Evolutionary conservation across 2,888 invertebrate species (phyloP), one percentile per base, ranked within the genome.

Genomic region (Amblyjoppa fuscipennis): DNA sequence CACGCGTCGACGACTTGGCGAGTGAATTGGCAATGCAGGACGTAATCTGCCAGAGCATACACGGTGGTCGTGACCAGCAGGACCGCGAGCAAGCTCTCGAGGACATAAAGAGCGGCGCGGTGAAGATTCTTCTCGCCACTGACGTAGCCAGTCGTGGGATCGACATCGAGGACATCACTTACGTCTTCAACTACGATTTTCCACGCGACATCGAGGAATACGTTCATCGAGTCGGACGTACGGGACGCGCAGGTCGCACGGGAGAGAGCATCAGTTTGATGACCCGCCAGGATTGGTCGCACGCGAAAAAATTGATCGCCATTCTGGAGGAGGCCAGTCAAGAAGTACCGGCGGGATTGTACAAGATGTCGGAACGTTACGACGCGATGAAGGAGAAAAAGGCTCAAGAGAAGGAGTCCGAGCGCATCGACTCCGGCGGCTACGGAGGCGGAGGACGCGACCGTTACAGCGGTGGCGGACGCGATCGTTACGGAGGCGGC

Each of bases 191-290:
- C 94, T 98, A 96, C 90, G 99, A 99, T 94, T 99, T 99, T 91
- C 99, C 99, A 0, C 96, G 97, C 20, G 98, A 98, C 91, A 98
- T 99, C 90, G 99, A 99, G 93, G 99, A 99, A 91, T 99, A 99
- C 94, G 98, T 98, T 0, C 99, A 99, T 93, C 96, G 99, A 85
- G 98, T 99, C n/a, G 99, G 99, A 0, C 96, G 99, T 84, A 99
- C 99, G 0, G 99, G 99, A 0, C 96, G 99, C 82, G 99, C 99
- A 20, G 99, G 99, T 20, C 96, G 96, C 84, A 96, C 96, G 0
- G 99, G 99, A 0, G 96, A 96, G 76, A 97, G 98, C 0, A 96
- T 99, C 51, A 97, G 98, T 78, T 96, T 97, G 90, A 95, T 99
- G 87, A 96, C 98, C 0, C 95, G 97, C 59, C 94, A 94, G 38